A percentile compares a stretch with the other conserved stretches of the same genome.
phyloP scores from a whole-genome alignment of 2,888 invertebrate genomes.

The Eustalomyia histrio region DNA sequence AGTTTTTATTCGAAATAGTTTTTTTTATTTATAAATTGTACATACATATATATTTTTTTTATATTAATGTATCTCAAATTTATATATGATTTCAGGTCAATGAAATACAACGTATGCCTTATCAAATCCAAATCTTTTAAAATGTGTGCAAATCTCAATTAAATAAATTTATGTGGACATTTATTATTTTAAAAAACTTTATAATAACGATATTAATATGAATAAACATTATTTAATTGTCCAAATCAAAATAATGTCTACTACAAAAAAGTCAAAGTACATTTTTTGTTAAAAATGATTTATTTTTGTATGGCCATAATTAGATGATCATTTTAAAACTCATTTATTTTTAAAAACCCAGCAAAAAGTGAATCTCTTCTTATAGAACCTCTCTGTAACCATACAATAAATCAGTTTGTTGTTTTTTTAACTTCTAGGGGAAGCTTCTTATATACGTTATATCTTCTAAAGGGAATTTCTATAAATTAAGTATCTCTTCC shows the following conservation, averaged over 20 bases:
- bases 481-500: no score
- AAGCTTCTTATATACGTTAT: no score
- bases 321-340: not conserved
- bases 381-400: no score
- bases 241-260: no score
- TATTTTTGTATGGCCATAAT: not conserved
- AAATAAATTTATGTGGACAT: not conserved
- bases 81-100: conserved; percentile 25
- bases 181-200: conserved; percentile 9
- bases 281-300: not conserved
- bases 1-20: no score
- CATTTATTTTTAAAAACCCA: not conserved
- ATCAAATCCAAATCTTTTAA: not conserved
- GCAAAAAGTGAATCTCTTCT: no score
- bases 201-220: conserved; percentile 20
- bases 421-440: no score
- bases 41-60: no score
- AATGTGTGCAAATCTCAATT: conserved; percentile 7
- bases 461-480: no score
- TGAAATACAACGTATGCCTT: not conserved
- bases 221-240: not conserved
- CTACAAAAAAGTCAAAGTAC: no score
- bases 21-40: no score
- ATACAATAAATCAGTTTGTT: no score
- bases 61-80: not conserved